Evolutionary conservation across 30 jellyfish, hydroid and myxozoan genomes (phyloP).

Genomic region (Mastigias papua): DNA sequence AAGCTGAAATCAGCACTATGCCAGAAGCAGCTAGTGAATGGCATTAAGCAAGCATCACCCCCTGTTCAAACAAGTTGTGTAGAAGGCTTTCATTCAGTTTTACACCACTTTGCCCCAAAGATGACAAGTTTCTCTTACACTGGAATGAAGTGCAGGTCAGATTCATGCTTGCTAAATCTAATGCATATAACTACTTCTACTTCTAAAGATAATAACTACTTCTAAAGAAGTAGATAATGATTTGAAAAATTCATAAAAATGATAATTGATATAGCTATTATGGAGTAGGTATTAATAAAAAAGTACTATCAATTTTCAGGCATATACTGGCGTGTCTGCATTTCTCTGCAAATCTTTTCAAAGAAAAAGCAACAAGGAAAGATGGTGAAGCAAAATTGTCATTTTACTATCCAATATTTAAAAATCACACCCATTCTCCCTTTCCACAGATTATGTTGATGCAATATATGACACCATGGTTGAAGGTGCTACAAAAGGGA

Average conservation of each 20-base stretch:
- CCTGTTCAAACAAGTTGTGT: constrained; percentile 55
- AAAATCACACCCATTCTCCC: too few species aligned
- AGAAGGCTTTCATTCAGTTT: constrained; percentile 60
- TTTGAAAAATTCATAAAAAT: too few species aligned
- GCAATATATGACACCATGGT: too few species aligned
- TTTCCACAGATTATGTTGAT: too few species aligned
- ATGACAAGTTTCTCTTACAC: too few species aligned
- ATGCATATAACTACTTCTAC: constrained; percentile 52
- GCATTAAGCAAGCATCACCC: constrained; percentile 44
- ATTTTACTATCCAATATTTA: too few species aligned
- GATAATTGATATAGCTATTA: not conserved
- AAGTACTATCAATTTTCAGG: not conserved
- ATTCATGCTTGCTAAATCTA: too few species aligned
- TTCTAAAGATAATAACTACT: too few species aligned
- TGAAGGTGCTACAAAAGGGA: too few species aligned
- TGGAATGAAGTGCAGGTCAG: constrained; percentile 43
- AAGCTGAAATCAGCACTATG: constrained; percentile 12
- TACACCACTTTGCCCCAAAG: too few species aligned
- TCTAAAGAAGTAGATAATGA: too few species aligned
- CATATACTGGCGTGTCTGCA: not conserved
- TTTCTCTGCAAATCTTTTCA: not conserved
- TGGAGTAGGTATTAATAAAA: not conserved
- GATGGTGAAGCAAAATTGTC: too few species aligned
- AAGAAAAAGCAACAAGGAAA: not conserved
- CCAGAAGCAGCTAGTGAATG: constrained; percentile 24